Base-by-base conservation (phyloP, 1,140 invertebrate species). In the Oreohelix idahoensis region DNA sequence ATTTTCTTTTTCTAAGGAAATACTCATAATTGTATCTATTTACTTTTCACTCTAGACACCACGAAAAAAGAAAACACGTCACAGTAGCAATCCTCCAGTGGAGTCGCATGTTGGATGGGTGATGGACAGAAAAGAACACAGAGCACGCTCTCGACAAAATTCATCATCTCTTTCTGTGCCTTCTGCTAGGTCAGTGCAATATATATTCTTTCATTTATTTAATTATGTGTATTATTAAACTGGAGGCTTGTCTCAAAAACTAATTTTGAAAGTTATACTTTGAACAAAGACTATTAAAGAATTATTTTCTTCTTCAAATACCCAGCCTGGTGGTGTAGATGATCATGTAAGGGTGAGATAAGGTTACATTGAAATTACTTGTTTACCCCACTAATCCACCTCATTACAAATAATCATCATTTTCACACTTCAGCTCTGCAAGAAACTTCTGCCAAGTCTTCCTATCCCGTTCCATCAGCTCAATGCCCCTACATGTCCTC, bases 21-120 rank as follows among this genome's bases (percentile, higher is more conserved):
- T 45, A 45, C 5, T 45, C 42, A 45, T 45, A n/a, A n/a, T 45
- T 45, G 42, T 45, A 8, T 77, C 0, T 53, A 26, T 77, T 74
- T 38, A 42, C 29, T 77, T 69, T 74, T 71, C 84, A 66, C 84
- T 88, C 51, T 85, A 93, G 90, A 93, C 94, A 32, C 94, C 92
- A 82, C 93, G 97, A 26, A 98, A 98, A 93, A 94, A 96, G 81
- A 98, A 98, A 94, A 98, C 97, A 5, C 94, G 96, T 49, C 97
- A 98, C 92, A 97, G 96, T 85, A 95, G 95, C 86, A 98, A 98
- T 94, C 97, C 97, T n/a, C 97, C 97, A 0, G 94, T 97, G 66
- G 98, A 99, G 91, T 96, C 97, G 89, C 97, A 99, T 90, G 97
- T 99, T 58, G 98, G 98, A 36, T 99, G 98, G 98, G 96, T 99